Evolutionary conservation across 2,888 invertebrate genomes (phyloP), one percentile per base, ranked within the genome.

Genomic region (Ptychoptera albimana): DNA sequence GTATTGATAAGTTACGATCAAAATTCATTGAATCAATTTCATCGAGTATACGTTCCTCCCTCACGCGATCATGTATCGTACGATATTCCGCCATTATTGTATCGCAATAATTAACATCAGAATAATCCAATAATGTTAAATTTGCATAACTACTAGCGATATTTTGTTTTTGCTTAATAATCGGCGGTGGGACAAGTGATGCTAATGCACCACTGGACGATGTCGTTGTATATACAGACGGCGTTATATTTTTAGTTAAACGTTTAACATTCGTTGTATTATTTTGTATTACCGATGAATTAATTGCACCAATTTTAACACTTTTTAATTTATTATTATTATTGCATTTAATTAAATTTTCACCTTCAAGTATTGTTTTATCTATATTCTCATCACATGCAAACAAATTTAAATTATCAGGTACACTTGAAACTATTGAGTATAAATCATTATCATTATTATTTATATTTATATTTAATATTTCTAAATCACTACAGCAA

Each of bases 321-420:
- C 23, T 23, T 23, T 23, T 23, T 23, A 23, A 5, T 23, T 23
- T 23, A 23, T 5, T 23, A 23, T 23, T 23, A 23, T 7, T 23
- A 23, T 23, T 23, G 23, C 23, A 23, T 23, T 23, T 23, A 23
- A 3, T 23, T 23, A 23, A 23, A 23, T 23, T 23, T 5, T 23
- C 7, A 5, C 7, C 23, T 23, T 23, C 23, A 23, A 23, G 23
- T 23, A 23, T 23, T 23, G 23, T 23, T 23, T 23, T 23, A 23
- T 23, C 7, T 23, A 7, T 23, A 23, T 23, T 23, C 7, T 23
- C n/a, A n/a, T n/a, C 23, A 23, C 23, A 23, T 5, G 23, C 3
- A 7, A 23, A 23, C 23, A 79, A 69, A 67, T 79, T 75, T 49
- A 80, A 68, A 57, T 78, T 74, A 55, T 76, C 76, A 55, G 80